Conservation (phyloP, 2,797 vertebrate genomes). For the Saguinus oedipus region DNA sequence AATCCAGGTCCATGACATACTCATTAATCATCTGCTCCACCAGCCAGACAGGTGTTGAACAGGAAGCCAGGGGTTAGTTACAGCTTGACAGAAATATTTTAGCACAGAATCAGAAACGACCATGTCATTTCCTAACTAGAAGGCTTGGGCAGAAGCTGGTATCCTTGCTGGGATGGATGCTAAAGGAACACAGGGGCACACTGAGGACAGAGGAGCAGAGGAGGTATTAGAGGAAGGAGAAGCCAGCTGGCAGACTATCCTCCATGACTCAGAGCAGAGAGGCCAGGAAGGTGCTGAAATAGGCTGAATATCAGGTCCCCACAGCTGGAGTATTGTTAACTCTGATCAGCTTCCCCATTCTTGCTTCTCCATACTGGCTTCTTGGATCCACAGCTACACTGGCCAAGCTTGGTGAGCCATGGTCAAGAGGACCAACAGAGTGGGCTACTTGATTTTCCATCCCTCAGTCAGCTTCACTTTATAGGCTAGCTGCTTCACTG, state of each 20-base stretch:
- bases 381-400: background rate
- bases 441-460: background rate
- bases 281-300: background rate
- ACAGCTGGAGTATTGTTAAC: background rate
- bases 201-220: background rate
- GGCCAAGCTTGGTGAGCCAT: background rate
- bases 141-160: background rate
- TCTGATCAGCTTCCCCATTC: background rate
- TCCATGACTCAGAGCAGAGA: background rate
- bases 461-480: background rate
- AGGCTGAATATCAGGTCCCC: background rate
- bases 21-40: conserved; percentile 43
- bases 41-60: conserved; percentile 37
- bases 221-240: background rate
- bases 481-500: background rate
- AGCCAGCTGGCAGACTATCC: background rate
- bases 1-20: background rate
- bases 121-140: background rate
- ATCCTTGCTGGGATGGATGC: background rate
- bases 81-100: background rate
- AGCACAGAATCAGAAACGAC: background rate
- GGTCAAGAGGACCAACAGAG: background rate
- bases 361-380: background rate
- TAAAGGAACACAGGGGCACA: background rate
- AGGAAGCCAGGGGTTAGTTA: background rate